Evolutionary conservation across 2,888 invertebrate genomes (phyloP).

Genomic region (Limnephilus auricula): DNA sequence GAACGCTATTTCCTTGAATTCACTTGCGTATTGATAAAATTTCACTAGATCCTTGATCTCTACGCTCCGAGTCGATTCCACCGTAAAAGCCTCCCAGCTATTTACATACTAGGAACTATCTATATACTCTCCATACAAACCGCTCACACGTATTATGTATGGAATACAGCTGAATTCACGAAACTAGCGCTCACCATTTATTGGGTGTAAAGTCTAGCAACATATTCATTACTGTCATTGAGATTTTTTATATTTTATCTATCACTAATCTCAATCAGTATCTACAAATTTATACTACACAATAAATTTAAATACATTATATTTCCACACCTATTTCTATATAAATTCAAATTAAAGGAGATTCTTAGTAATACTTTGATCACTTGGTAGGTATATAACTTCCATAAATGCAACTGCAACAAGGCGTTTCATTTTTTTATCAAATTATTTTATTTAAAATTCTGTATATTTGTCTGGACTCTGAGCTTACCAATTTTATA

Average conservation of each 20-base stretch:
- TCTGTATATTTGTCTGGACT: too few species aligned
- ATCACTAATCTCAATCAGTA: not conserved
- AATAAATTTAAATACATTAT: not conserved
- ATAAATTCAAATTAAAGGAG: not conserved
- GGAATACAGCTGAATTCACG: not conserved
- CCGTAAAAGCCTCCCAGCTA: not conserved
- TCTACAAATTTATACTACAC: not conserved
- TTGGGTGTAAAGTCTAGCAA: not conserved
- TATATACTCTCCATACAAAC: not conserved
- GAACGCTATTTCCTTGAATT: not conserved
- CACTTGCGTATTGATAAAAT: not conserved
- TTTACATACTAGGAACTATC: not conserved
- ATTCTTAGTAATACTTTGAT: not conserved
- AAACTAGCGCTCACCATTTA: not conserved
- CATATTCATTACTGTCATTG: not conserved
- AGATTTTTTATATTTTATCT: not conserved
- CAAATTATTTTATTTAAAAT: too few species aligned
- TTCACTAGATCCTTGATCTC: not conserved
- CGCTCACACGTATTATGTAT: not conserved
- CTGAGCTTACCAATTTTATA: too few species aligned
- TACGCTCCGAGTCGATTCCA: not conserved
- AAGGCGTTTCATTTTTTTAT: not conserved
- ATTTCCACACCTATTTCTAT: not conserved
- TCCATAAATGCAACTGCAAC: not conserved
- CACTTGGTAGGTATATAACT: not conserved